Percentiles rank a stretch among this genome's conserved stretches.
phyloP scores from a whole-genome alignment of 1,140 invertebrate species.

The Protaetia brevitarsis region DNA sequence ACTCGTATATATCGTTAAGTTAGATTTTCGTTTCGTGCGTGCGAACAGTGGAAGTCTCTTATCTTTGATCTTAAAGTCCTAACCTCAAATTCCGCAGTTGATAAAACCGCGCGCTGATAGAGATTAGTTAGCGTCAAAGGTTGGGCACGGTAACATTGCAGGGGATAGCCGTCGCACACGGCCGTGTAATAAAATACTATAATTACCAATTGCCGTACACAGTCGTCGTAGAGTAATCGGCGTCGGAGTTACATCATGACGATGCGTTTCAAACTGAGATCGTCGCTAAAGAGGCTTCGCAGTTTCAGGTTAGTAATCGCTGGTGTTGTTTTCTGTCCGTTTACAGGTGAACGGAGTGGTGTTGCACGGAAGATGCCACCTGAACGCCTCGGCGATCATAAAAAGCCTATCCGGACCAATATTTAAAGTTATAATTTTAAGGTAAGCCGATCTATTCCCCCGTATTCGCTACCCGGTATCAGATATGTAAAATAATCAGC shows the following conservation, averaged over 20 bases:
- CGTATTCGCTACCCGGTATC: neutral
- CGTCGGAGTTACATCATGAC: neutral
- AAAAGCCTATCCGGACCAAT: slow-evolving; percentile 79
- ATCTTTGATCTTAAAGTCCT: neutral
- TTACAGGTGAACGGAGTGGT: slow-evolving; percentile 90
- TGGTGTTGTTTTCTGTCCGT: slow-evolving; percentile 23
- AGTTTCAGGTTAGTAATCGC: slow-evolving; percentile 18
- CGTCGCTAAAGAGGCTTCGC: neutral
- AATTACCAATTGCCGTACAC: neutral
- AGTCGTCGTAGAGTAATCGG: neutral
- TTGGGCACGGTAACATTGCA: too few species aligned
- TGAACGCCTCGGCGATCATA: slow-evolving; percentile 94
- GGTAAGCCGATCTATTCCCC: slow-evolving; percentile 56
- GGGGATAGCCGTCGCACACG: neutral
- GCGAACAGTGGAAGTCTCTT: too few species aligned
- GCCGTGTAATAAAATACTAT: neutral
- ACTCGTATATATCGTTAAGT: too few species aligned
- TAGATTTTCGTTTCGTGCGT: too few species aligned
- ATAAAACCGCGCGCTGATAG: neutral
- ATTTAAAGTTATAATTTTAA: slow-evolving; percentile 84
- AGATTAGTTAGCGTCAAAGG: too few species aligned
- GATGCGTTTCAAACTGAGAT: slow-evolving; percentile 2
- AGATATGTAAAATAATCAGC: neutral
- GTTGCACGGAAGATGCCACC: slow-evolving; percentile 89
- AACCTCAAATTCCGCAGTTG: neutral